Evolutionary conservation across 2,113 vertebrate species (phyloP).

Genomic region (Pyrgilauda ruficollis): DNA sequence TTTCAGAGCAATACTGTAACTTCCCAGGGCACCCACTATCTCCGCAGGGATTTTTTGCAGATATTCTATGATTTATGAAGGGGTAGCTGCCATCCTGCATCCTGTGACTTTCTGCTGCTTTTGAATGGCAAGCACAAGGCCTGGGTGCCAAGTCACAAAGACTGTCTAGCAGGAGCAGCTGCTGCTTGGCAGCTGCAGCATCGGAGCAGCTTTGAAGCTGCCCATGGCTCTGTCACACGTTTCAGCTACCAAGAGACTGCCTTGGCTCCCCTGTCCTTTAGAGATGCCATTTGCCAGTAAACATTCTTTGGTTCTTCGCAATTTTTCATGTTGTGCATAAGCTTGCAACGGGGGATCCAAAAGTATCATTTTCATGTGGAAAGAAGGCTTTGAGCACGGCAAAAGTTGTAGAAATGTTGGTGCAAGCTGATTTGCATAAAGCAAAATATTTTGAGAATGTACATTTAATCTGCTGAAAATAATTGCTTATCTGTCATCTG

Average conservation of each 20-base stretch:
- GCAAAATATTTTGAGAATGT: not conserved
- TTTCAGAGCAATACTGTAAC: not conserved
- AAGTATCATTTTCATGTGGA: not conserved
- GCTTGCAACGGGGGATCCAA: not conserved
- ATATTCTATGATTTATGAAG: not conserved
- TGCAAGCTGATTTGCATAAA: not conserved
- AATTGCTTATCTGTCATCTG: not conserved
- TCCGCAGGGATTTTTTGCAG: not conserved
- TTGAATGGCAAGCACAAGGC: slow-evolving; percentile 20
- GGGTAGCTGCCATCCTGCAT: not conserved
- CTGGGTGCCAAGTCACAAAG: slow-evolving; percentile 56
- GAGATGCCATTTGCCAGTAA: slow-evolving; percentile 58
- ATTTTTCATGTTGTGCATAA: not conserved
- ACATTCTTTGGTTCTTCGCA: slow-evolving; percentile 17
- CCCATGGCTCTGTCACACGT: slow-evolving; percentile 60
- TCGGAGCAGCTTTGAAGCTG: slow-evolving; percentile 66
- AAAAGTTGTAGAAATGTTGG: not conserved
- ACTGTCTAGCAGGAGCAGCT: slow-evolving; percentile 70
- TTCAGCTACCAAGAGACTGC: slow-evolving; percentile 46
- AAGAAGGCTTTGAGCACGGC: not conserved
- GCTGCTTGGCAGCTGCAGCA: slow-evolving; percentile 66
- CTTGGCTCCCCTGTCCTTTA: slow-evolving; percentile 53
- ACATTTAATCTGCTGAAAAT: no score
- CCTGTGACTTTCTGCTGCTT: slow-evolving; percentile 30
- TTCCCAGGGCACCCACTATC: not conserved